Base-by-base conservation (phyloP, 2,888 invertebrate genomes). In the Isoperla grammatica region DNA sequence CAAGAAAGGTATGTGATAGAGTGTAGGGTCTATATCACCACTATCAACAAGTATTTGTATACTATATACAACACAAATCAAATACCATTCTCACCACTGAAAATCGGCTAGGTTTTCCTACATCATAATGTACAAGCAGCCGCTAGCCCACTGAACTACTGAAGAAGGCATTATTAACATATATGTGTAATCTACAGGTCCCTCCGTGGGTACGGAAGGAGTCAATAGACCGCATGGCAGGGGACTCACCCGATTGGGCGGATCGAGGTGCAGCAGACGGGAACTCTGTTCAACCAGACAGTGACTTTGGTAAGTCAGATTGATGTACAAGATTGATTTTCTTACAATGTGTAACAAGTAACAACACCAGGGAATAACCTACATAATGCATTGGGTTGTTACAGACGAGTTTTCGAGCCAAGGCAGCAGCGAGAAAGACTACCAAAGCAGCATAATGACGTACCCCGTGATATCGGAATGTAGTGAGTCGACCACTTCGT, bases 241-340 rank as follows among this genome's bases (percentile, higher is more conserved):
- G 71, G 43, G 69, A 70, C 64, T 68, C 74, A 1, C 75, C 84
- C 22, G 85, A 87, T 65, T 88, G 88, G 86, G 79, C 81, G 54
- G 87, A 88, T 69, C 77, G 89, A 19, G 88, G 88, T 2, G 84
- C 86, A 4, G 89, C 84, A 0, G 93, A 93, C 72, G 93, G 92
- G 1, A 86, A 89, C 64, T 91, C 91, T 13, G 88, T 87, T 73
- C 90, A 89, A 71, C 90, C 88, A 35, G 92, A 92, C 73, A 90
- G 90, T 61, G 90, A 90, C 73, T 90, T 90, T 71, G 87, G 87
- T 82, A 75, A 76, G 70, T 17, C 23, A 15, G 46, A 29, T 29
- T 29, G 5, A 29, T 29, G 29, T 29, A 13, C 17, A 40, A 19
- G 29, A 29, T n/a, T n/a, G n/a, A n/a, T n/a, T n/a, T n/a, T n/a